Evolutionary conservation across 1,140 invertebrate species (phyloP), one percentile per base, ranked within the genome.

Genomic region (Drosophila nigrodunni): DNA sequence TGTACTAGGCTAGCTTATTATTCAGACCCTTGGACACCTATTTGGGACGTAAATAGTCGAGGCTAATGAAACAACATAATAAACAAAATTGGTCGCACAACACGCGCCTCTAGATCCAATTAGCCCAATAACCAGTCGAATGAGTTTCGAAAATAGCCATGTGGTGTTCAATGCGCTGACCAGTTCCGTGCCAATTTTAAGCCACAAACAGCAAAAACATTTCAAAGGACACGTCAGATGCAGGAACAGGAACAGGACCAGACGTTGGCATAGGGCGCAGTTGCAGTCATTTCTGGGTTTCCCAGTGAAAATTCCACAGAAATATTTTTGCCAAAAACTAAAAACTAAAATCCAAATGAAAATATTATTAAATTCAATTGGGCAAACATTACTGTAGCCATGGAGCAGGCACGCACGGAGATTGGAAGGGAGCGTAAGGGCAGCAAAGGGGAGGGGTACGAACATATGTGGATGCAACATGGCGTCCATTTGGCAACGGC

Each of bases 301-400:
- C 37, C 62, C 18, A 65, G 43, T 70, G 69, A 50, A 83, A 83
- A 83, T 85, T 77, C 74, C 52, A 60, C 60, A 47, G 80, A 80
- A 85, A 83, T 83, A 85, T 77, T 74, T 74, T 74, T 57, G 35
- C n/a, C 47, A 11, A 68, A 64, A 70, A 77, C 78, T 83, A 64
- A 72, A 89, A 88, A 83, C 85, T 83, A 78, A 88, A 88, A 85
- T 88, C 83, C 80, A 89, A 88, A 88, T 89, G 85, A 88, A 88
- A 88, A 88, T 88, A 88, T 88, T 88, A 89, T 88, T 88, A 88
- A 89, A 88, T 88, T 88, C 83, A 88, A 88, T 88, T 89, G 83
- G 82, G 80, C 85, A 88, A 88, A 89, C 80, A 88, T 88, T 88
- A 89, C 85, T 83, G 80, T 77, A 68, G 80, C 76, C 82, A 88